Evolutionary conservation across 2,797 vertebrate species (phyloP).

Genomic region (Fundulus diaphanus): DNA sequence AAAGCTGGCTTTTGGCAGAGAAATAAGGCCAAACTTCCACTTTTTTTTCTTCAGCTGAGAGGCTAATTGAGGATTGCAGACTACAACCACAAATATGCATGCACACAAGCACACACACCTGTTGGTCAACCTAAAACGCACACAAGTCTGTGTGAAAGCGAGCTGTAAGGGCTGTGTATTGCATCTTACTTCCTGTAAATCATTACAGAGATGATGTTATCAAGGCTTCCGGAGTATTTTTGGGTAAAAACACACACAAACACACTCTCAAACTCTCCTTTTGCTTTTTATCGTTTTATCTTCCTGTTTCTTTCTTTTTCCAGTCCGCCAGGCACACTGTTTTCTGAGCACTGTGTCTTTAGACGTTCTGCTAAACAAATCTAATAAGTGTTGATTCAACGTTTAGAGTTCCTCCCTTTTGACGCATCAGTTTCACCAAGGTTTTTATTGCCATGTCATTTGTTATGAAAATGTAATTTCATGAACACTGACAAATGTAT

Average conservation of each 20-base stretch:
- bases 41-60: slow-evolving; percentile 26
- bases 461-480: slow-evolving; percentile 15
- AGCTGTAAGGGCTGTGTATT: slow-evolving; percentile 51
- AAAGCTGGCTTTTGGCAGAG: slow-evolving; percentile 17
- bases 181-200: slow-evolving; percentile 74
- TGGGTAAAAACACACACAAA: slow-evolving; percentile 43
- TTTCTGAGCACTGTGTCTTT: slow-evolving; percentile 10
- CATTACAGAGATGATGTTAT: slow-evolving; percentile 80
- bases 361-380: slow-evolving; percentile 12
- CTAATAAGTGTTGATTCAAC: slow-evolving; percentile 12
- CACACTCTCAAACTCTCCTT: slow-evolving; percentile 13
- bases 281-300: slow-evolving; percentile 35
- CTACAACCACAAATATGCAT: slow-evolving; percentile 8
- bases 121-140: slow-evolving; percentile 40
- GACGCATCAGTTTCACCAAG: slow-evolving; percentile 13
- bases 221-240: slow-evolving; percentile 71
- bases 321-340: slow-evolving; percentile 23
- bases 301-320: slow-evolving; percentile 31
- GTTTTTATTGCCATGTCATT: slow-evolving; percentile 2
- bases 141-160: slow-evolving; percentile 51
- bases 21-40: slow-evolving; percentile 29
- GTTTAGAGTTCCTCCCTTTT: slow-evolving; percentile 8
- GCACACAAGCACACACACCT: slow-evolving; percentile 20
- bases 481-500: slow-evolving; percentile 22
- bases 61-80: slow-evolving; percentile 21